Evolutionary conservation across 2,797 vertebrate species (phyloP).

Genomic region (Falco rusticolus): DNA sequence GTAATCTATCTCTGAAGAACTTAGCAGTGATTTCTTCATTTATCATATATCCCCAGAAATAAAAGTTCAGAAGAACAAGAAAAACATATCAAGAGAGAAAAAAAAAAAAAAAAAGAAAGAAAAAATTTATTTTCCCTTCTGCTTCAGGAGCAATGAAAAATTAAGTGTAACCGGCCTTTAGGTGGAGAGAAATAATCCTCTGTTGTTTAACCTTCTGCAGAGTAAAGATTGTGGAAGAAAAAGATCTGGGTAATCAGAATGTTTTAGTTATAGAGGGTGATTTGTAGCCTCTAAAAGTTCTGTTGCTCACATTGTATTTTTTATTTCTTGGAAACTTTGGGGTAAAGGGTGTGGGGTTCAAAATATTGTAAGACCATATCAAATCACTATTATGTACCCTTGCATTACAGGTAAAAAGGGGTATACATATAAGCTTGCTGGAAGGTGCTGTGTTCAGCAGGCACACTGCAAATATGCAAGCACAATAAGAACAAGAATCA

Average conservation of each 20-base stretch:
- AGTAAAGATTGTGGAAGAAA: neutral
- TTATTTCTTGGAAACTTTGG: neutral
- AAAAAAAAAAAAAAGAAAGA: neutral
- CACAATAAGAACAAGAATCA: neutral
- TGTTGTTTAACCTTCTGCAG: neutral
- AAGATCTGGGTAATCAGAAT: neutral
- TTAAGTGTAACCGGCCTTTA: neutral
- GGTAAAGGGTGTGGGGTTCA: neutral
- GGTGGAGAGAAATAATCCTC: neutral
- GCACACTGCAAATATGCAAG: neutral
- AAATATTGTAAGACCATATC: neutral
- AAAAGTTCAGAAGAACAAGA: neutral
- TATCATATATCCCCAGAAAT: neutral
- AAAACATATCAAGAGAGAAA: neutral
- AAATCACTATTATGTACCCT: neutral
- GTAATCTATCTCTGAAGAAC: neutral
- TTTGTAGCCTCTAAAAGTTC: neutral
- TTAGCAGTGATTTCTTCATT: constrained; percentile 12
- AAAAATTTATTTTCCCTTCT: neutral
- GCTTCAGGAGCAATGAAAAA: neutral
- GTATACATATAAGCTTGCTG: neutral
- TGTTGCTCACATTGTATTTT: neutral
- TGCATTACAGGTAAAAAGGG: neutral
- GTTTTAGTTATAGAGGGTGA: neutral
- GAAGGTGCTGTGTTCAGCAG: neutral